A percentile compares a stretch with the other conserved stretches of the same genome.
phyloP scores from a whole-genome alignment of 2,888 invertebrate genomes.

The Cephus pygmeus region DNA sequence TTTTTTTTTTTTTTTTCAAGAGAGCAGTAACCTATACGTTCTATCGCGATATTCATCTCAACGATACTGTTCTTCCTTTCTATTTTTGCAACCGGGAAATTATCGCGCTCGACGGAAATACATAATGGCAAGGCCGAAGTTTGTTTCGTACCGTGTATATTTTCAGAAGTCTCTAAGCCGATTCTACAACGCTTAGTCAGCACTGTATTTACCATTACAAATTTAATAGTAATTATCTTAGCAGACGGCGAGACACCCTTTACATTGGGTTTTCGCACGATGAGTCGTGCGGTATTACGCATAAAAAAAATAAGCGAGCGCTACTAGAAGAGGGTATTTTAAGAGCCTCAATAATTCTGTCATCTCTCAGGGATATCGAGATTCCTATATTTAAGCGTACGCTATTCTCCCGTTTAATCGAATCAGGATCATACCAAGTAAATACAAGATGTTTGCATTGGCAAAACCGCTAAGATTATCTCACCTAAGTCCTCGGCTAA shows the following conservation, averaged over 20 bases:
- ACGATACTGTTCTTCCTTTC: neutral
- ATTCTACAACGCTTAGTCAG: neutral
- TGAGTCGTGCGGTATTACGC: neutral
- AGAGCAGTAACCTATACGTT: neutral
- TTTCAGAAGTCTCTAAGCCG: neutral
- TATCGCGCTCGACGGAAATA: neutral
- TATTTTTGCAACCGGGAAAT: neutral
- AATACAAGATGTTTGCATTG: neutral
- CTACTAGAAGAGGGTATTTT: neutral
- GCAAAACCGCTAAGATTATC: neutral
- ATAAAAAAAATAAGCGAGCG: neutral
- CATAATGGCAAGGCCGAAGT: neutral
- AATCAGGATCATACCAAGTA: neutral
- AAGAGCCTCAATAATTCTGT: neutral
- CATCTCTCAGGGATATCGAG: neutral
- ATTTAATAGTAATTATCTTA: neutral
- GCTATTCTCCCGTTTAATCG: neutral
- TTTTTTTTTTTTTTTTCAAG: neutral
- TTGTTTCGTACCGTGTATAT: neutral
- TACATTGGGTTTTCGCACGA: neutral
- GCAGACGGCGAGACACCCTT: neutral
- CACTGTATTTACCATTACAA: neutral
- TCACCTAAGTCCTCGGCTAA: neutral
- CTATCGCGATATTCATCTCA: neutral
- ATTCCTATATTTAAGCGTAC: neutral